Conservation (phyloP, 2,888 invertebrate species). For the Raillietiella orientalis region DNA sequence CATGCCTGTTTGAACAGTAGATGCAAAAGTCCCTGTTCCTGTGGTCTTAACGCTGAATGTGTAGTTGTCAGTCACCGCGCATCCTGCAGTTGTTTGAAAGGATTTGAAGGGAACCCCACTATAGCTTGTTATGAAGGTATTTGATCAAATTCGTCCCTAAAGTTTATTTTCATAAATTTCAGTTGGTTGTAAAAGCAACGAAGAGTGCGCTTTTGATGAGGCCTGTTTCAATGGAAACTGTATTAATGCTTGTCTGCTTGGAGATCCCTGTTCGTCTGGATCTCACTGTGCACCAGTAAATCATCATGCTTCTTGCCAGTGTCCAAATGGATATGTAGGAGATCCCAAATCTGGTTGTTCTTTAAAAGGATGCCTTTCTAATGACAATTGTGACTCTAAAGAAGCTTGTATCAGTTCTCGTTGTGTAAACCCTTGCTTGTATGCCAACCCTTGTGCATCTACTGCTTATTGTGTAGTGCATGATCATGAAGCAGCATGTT, state of each 20-base stretch:
- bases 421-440: conserved; percentile 40
- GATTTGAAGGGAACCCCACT: conserved; percentile 59
- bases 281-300: conserved; percentile 39
- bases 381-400: conserved; percentile 33
- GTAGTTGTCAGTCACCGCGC: conserved; percentile 49
- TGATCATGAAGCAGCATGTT: conserved; percentile 38
- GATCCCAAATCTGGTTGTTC: conserved; percentile 38
- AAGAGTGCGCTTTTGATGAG: no score
- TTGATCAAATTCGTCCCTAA: no score
- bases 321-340: conserved; percentile 37
- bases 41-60: conserved; percentile 49
- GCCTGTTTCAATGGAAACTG: no score
- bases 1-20: conserved; percentile 58
- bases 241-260: no score
- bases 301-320: conserved; percentile 41
- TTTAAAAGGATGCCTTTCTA: conserved; percentile 29
- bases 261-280: no score
- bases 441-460: conserved; percentile 29
- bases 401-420: conserved; percentile 15
- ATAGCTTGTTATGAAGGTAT: conserved; percentile 30
- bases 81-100: conserved; percentile 48
- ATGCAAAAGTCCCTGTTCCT: conserved; percentile 58
- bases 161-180: no score
- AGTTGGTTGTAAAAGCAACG: no score
- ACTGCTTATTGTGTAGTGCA: conserved; percentile 41